Conservation (phyloP, 2,888 invertebrate species). For the Dendrolimus houi region DNA sequence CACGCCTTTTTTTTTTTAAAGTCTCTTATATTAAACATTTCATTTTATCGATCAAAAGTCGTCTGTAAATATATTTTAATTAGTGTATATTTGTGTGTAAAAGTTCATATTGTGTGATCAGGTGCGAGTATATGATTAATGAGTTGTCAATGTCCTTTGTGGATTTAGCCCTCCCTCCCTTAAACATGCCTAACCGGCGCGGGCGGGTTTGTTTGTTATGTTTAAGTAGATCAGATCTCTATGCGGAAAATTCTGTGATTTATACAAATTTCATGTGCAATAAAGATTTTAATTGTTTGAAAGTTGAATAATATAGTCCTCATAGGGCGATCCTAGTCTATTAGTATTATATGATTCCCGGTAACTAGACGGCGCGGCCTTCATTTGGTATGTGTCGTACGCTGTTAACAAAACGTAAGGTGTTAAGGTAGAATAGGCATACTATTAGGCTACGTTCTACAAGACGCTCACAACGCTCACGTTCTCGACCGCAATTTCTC, state of each 20-base stretch:
- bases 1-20: neutral
- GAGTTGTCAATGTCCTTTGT: no score
- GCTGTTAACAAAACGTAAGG: no score
- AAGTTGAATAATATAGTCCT: constrained; percentile 23
- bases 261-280: constrained; percentile 54
- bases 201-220: constrained; percentile 9
- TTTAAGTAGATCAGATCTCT: constrained; percentile 41
- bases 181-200: no score
- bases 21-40: neutral
- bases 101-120: no score
- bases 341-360: constrained; percentile 28
- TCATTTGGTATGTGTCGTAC: constrained; percentile 42
- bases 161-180: no score
- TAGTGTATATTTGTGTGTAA: no score
- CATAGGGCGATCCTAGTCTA: constrained; percentile 35
- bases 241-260: constrained; percentile 58
- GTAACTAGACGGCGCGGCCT: constrained; percentile 15
- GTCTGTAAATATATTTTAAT: neutral
- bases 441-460: no score
- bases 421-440: no score
- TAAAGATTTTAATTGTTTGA: constrained; percentile 24
- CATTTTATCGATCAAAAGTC: neutral
- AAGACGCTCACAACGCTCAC: no score
- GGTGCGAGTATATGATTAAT: no score
- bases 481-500: no score